Conservation (phyloP, 2,888 invertebrate species). For the Scaptomyza parva region DNA sequence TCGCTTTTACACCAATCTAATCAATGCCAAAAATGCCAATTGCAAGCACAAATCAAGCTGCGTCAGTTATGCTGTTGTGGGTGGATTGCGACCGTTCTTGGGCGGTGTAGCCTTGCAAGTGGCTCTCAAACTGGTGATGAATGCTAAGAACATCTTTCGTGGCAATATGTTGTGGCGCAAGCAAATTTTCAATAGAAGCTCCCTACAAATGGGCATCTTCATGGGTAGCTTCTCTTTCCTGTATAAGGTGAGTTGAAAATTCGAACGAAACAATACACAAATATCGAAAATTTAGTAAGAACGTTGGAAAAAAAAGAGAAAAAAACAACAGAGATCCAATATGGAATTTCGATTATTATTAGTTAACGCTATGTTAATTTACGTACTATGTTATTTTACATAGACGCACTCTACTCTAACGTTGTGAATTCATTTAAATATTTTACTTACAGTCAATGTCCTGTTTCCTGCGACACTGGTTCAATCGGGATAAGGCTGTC, state of each 20-base stretch:
- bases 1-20: constrained; percentile 75
- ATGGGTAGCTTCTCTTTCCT: constrained; percentile 89
- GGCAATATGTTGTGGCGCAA: constrained; percentile 86
- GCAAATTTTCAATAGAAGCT: constrained; percentile 86
- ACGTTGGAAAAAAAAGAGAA: background rate
- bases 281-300: background rate
- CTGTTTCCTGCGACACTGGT: constrained; percentile 88
- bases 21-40: constrained; percentile 83
- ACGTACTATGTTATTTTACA: too few species aligned
- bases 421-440: too few species aligned
- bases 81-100: constrained; percentile 87
- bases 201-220: constrained; percentile 88
- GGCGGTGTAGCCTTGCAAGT: constrained; percentile 88
- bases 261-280: too few species aligned
- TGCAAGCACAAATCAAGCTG: constrained; percentile 89
- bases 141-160: constrained; percentile 86
- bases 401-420: too few species aligned
- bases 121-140: constrained; percentile 87
- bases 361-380: too few species aligned
- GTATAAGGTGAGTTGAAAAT: constrained; percentile 86
- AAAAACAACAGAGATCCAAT: too few species aligned
- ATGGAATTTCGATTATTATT: too few species aligned
- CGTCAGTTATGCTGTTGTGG: constrained; percentile 86
- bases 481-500: constrained; percentile 87
- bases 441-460: constrained; percentile 86